Conservation (phyloP, 1,140 invertebrate genomes). For the Nephila pilipes region DNA sequence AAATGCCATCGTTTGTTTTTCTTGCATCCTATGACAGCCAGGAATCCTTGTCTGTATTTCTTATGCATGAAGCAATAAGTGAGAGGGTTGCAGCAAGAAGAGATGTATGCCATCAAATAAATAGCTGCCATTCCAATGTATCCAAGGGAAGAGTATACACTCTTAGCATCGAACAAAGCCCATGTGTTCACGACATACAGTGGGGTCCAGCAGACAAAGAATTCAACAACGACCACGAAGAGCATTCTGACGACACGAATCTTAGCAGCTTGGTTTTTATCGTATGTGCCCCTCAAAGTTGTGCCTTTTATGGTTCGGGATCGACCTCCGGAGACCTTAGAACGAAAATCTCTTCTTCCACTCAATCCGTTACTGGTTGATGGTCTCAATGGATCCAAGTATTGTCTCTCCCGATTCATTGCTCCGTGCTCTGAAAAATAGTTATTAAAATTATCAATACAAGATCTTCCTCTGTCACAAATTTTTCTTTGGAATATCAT, state of each 20-base stretch:
- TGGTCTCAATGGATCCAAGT: slow-evolving; percentile 45
- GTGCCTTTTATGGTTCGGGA: slow-evolving; percentile 11
- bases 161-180: slow-evolving; percentile 80
- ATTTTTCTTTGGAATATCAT: too few relatives aligned
- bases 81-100: slow-evolving; percentile 83
- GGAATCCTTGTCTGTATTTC: slow-evolving; percentile 81
- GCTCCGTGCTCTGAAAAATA: slow-evolving; percentile 14
- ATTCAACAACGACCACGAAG: slow-evolving; percentile 83
- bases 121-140: slow-evolving; percentile 81
- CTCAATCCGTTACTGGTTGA: slow-evolving; percentile 47
- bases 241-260: slow-evolving; percentile 83
- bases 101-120: slow-evolving; percentile 82
- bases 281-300: slow-evolving; percentile 53
- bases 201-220: slow-evolving; percentile 84
- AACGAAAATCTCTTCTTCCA: background rate
- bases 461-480: too few relatives aligned
- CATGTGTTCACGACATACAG: slow-evolving; percentile 82
- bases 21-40: slow-evolving; percentile 58
- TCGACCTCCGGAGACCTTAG: background rate
- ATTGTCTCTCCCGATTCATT: slow-evolving; percentile 19
- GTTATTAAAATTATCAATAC: background rate
- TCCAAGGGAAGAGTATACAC: slow-evolving; percentile 77
- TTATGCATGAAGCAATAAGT: slow-evolving; percentile 84
- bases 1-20: slow-evolving; percentile 59
- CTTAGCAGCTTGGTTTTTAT: slow-evolving; percentile 80